These are phyloP conservation scores for Philaethria dido DNA, from an alignment of 2,888 invertebrate genomes.

Conservation along the genomic window DNA sequence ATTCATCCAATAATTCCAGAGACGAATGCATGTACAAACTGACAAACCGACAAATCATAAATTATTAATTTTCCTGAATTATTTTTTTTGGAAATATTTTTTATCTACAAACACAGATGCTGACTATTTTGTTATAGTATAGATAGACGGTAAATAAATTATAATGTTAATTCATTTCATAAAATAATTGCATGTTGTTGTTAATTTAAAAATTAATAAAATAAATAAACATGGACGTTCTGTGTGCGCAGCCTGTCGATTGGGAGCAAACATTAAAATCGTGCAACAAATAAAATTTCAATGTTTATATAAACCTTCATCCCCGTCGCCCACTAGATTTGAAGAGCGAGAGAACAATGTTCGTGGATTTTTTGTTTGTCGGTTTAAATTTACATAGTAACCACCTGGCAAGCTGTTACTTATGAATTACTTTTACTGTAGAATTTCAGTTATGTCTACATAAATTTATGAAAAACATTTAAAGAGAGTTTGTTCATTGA, in stretches of 20 bases:
- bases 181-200: not conserved
- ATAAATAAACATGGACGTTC: slow-evolving; percentile 19
- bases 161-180: not conserved
- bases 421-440: not conserved
- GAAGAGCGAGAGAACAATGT: slow-evolving; percentile 42
- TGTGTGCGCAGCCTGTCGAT: slow-evolving; percentile 10
- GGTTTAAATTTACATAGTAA: not conserved
- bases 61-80: no score
- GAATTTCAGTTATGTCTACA: not conserved
- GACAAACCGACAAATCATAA: no score
- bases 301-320: slow-evolving; percentile 24
- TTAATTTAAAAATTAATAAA: slow-evolving; percentile 14
- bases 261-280: slow-evolving; percentile 24
- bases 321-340: slow-evolving; percentile 10
- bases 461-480: not conserved
- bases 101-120: no score
- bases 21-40: no score
- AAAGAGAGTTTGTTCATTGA: not conserved
- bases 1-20: no score
- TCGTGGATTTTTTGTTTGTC: not conserved
- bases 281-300: slow-evolving; percentile 28
- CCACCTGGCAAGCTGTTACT: not conserved
- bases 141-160: no score
- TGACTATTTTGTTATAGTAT: no score
- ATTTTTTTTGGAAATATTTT: no score